Conservation (phyloP, 1,140 invertebrate genomes). For the Drosophila auraria region DNA sequence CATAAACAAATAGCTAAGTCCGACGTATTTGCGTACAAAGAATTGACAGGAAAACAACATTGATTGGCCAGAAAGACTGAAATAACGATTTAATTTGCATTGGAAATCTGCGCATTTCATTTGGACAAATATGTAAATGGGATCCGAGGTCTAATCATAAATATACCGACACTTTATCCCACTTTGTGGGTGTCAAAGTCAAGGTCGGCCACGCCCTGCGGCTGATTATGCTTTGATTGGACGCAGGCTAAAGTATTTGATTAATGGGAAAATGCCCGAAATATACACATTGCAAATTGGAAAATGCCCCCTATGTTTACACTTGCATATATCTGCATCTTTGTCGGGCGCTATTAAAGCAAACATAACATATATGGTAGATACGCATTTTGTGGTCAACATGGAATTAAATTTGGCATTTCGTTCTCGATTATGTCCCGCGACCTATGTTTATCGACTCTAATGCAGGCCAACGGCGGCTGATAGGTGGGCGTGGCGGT, state of each 20-base stretch:
- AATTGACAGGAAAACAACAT: background rate
- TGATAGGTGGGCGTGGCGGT: conserved; percentile 30
- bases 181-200: conserved; percentile 11
- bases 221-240: conserved; percentile 37
- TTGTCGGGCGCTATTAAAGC: background rate
- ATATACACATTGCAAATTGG: conserved; percentile 40
- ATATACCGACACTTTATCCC: background rate
- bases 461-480: conserved; percentile 7
- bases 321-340: conserved; percentile 16
- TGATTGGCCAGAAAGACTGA: background rate
- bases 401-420: conserved; percentile 45
- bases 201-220: conserved; percentile 21
- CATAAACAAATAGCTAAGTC: conserved; percentile 12
- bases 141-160: background rate
- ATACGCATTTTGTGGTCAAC: conserved; percentile 36
- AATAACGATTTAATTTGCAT: conserved; percentile 1
- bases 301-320: conserved; percentile 30
- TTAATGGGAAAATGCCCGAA: conserved; percentile 32
- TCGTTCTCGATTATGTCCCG: conserved; percentile 22
- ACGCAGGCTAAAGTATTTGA: conserved; percentile 35
- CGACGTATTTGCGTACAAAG: conserved; percentile 1
- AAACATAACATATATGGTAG: background rate
- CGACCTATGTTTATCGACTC: conserved; percentile 23
- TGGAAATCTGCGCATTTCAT: background rate
- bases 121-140: conserved; percentile 4